A percentile compares a stretch with the other conserved stretches of the same genome.
Conservation (phyloP, 92 coral and sea anemone genomes). For the Bergia sp. region DNA sequence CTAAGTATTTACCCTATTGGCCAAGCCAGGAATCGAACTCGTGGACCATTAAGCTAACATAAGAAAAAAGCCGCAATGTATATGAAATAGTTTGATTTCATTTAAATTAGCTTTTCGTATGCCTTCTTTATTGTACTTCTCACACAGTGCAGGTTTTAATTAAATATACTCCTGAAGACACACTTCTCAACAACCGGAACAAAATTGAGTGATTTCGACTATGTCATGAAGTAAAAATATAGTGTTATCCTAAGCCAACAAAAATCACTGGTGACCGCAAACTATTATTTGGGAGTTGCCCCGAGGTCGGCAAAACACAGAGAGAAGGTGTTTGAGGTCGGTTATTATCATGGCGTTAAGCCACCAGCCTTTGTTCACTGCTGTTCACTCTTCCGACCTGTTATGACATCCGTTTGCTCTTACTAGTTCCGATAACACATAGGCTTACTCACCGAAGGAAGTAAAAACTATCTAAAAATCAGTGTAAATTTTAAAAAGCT, state of each 20-base stretch:
- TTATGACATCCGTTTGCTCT: not conserved
- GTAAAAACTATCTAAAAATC: too few relatives aligned
- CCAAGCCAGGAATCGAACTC: too few relatives aligned
- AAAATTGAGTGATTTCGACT: not conserved
- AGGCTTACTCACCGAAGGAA: not conserved
- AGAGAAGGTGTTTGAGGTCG: constrained; percentile 27
- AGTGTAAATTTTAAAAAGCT: not conserved
- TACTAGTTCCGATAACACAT: not conserved
- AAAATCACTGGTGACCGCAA: not conserved
- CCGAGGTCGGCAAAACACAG: not conserved
- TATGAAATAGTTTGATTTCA: not conserved
- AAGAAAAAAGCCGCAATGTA: too few relatives aligned
- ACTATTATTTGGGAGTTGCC: not conserved
- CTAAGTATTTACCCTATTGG: too few relatives aligned
- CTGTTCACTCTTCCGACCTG: constrained; percentile 15
- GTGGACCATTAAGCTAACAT: too few relatives aligned
- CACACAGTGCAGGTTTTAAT: not conserved
- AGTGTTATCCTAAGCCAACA: not conserved
- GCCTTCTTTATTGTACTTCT: not conserved
- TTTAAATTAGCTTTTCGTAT: too few relatives aligned
- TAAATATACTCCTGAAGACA: not conserved
- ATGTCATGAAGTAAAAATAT: not conserved
- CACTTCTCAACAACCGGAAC: not conserved
- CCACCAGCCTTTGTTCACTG: constrained; percentile 6
- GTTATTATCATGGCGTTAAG: not conserved